These are phyloP conservation scores for Trichacis sp. DNA, from an alignment of 2,888 invertebrate genomes.

Conservation along the genomic window DNA sequence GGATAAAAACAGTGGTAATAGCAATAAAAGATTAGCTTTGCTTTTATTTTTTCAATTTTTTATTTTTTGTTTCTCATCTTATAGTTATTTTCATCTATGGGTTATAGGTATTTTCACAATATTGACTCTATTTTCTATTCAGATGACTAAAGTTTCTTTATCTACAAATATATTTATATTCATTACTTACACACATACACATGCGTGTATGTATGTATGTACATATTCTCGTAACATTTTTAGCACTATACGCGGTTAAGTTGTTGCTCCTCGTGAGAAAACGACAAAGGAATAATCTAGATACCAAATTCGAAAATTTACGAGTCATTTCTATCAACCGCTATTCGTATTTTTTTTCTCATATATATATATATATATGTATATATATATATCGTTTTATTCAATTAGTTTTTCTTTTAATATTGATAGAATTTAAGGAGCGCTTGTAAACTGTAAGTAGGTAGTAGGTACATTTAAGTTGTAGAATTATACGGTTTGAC, in stretches of 20 bases:
- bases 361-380: no score
- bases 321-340: neutral
- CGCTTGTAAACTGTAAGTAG: constrained; percentile 15
- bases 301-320: constrained; percentile 9
- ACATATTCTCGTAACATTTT: constrained; percentile 8
- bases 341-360: neutral
- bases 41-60: constrained; percentile 55
- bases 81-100: constrained; percentile 59
- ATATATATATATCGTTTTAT: no score
- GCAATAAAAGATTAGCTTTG: no score
- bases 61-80: constrained; percentile 54
- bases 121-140: constrained; percentile 66
- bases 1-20: no score
- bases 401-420: neutral
- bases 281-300: constrained; percentile 1
- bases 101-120: constrained; percentile 64
- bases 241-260: constrained; percentile 9
- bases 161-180: constrained; percentile 63
- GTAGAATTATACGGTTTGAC: constrained; percentile 64
- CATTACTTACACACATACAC: constrained; percentile 24
- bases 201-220: constrained; percentile 17
- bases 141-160: constrained; percentile 62
- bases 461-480: constrained; percentile 54
- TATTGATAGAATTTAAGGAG: constrained; percentile 18
- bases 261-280: constrained; percentile 13